Evolutionary conservation across 2,113 vertebrate genomes (phyloP), one percentile per base, ranked within the genome.

Genomic region (Spermophilus dauricus): DNA sequence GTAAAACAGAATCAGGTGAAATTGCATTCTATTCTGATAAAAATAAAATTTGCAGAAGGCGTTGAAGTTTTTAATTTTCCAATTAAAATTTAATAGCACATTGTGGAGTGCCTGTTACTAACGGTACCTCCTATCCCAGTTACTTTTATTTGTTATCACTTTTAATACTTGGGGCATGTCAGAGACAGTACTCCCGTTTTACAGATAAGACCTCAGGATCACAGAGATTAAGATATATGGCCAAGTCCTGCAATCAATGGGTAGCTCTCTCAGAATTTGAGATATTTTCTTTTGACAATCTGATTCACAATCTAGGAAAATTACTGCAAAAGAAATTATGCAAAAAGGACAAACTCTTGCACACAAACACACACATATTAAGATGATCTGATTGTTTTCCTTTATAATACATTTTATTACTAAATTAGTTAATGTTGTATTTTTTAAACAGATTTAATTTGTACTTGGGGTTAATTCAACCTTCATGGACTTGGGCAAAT

Each of bases 291-390:
- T 92, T 58, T 75, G 53, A 78, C n/a, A 91, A 34, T 80, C 65
- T 85, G 63, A 72, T 89, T 81, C 34, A 75, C 61, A 80, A 53
- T 69, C 9, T 65, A 89, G 22, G 37, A 76, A 95, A 89, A 65
- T 56, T 91, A 86, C 72, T 76, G 45, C 53, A 91, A 95, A 48
- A 94, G 45, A 96, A 90, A 51, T 48, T 85, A 18, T 77, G 22
- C 48, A 65, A 75, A 91, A 96, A 63, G 22, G 8, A 56, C 39
- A 96, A 58, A 65, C 32, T 78, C 6, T 32, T 37, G n/a, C 8
- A 56, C 56, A 14, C 53, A 45, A 12, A 45, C 34, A 30, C 26
- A 32, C 22, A 1, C 26, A 3, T 67, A 24, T 56, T 89, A 82
- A 95, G 34, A 73, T 56, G 45, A 61, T 32, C 20, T 63, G 84